Base-by-base conservation (phyloP, 2,888 invertebrate genomes). In the Epirrhoe alternata region DNA sequence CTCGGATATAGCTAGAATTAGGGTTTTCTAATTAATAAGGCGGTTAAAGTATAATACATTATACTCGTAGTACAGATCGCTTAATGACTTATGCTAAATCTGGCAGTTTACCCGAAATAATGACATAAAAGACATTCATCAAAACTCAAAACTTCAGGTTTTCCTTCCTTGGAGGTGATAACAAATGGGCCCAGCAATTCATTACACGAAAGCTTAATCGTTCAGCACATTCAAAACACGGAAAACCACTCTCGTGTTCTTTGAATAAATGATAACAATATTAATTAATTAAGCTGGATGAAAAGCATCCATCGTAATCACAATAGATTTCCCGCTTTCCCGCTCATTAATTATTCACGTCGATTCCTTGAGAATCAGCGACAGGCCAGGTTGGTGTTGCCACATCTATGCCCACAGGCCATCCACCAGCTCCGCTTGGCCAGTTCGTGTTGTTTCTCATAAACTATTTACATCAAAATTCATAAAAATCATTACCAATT, bases 311-410 rank as follows among this genome's bases (percentile, higher is more conserved):
- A 65, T 65, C 63, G 64, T 35, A 54, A 61, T 61, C 66, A 72
- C 68, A 72, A 72, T 72, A 71, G 67, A 71, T 58, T 70, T 74
- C 47, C 65, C 68, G 66, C 47, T 71, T 70, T 65, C 65, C 59
- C 58, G 33, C 70, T 78, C 80, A 86, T 90, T 86, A 85, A 86
- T 89, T 86, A 89, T 88, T 88, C 87, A 87, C 77, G 79, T 80
- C 80, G 82, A 87, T 85, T 86, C 82, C 76, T 74, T 75, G 74
- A 72, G 81, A 85, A 85, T 82, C 78, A 80, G 74, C 75, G 75
- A 73, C 74, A 74, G 80, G 74, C 71, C 60, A 72, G 76, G 79
- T 77, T 74, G 74, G 73, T 73, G 65, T 76, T 69, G 55, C 63
- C 56, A 56, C 55, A 60, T 63, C 51, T 52, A 24, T 61, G 49